Percentiles rank a stretch among this genome's conserved stretches.
phyloP scores from a whole-genome alignment of 2,113 vertebrate genomes.

The Myocastor coypus region DNA sequence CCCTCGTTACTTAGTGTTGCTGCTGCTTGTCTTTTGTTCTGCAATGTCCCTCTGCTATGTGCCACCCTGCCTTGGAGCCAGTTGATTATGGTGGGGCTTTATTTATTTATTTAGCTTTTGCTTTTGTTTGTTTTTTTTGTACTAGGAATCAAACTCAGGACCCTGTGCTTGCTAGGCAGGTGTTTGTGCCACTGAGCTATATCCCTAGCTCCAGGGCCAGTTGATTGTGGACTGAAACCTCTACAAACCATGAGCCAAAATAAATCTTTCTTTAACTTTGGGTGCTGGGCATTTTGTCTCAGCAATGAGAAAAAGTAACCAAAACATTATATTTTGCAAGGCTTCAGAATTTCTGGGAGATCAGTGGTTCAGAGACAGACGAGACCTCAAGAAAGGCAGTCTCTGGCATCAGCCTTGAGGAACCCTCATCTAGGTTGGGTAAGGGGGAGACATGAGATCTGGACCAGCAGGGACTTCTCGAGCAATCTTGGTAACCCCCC shows the following conservation, averaged over 20 bases:
- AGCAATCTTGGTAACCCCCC: background rate
- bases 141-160: no score
- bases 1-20: background rate
- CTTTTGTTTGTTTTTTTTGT: no score
- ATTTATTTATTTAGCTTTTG: no score
- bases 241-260: background rate
- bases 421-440: background rate
- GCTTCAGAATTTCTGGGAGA: background rate
- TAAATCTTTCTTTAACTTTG: background rate
- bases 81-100: background rate
- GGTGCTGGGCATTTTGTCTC: background rate
- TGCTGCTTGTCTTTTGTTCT: background rate
- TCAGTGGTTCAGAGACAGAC: background rate
- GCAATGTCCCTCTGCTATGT: background rate
- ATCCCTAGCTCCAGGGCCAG: background rate
- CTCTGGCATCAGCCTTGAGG: no score
- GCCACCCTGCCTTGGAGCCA: background rate
- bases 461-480: background rate
- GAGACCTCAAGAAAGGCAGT: background rate
- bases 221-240: background rate
- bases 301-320: background rate
- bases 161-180: no score
- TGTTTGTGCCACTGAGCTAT: no score
- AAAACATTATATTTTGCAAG: background rate
- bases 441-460: no score